Evolutionary conservation across 2,888 invertebrate species (phyloP), one percentile per base, ranked within the genome.

Genomic region (Drosophila falleni): DNA sequence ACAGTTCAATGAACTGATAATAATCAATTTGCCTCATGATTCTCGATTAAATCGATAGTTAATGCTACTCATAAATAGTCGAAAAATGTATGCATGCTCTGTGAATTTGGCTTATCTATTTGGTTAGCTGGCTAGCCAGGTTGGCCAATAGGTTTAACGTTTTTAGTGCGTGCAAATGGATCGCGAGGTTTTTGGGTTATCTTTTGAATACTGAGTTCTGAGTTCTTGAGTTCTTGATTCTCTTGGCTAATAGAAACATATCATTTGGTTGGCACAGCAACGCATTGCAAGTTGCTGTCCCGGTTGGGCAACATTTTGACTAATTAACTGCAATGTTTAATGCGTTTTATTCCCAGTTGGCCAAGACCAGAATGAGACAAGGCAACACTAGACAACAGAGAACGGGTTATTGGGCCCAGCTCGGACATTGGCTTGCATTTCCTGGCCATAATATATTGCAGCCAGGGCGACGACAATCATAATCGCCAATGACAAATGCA

Each of bases 261-360:
- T 78, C 67, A 78, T 67, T 81, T 73, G 73, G 73, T 54, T 54
- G 39, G 31, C 56, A 44, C 31, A 16, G 23, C 44, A 16, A 33
- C 44, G 53, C 15, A 23, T 23, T 42, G 13, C 33, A 81, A 80
- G 68, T 75, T 80, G 83, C 70, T 64, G 69, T 78, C 73, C 83
- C 83, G 83, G 83, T 83, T 80, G 63, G 64, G 76, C 83, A 86
- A 75, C 85, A 85, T 85, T 87, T 86, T 87, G 85, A 87, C 85
- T 86, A 86, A 86, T 86, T 85, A 86, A 86, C 87, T 80, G 74
- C 78, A 75, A 80, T 80, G 76, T 79, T 78, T 79, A 84, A 87
- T 79, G 74, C 64, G 56, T 47, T 49, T 33, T 50, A 55, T 60
- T 49, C 42, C 37, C 31, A 58, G 58, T 47, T 62, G 72, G 41